A percentile compares a stretch with the other conserved stretches of the same genome.
Conservation (phyloP, 2,113 vertebrate species). For the Callocephalon fimbriatum region DNA sequence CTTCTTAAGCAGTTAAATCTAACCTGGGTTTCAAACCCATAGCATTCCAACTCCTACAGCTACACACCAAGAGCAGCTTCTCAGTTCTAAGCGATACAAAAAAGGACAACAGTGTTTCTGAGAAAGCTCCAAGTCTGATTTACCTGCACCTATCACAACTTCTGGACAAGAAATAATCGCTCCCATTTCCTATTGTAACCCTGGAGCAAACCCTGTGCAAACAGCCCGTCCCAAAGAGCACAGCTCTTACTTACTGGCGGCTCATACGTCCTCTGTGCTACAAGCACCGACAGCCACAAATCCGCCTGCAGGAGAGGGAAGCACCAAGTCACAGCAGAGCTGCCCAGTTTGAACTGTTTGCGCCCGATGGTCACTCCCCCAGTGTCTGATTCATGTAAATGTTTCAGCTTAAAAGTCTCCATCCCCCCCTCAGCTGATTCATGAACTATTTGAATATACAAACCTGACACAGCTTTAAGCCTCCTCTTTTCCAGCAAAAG, state of each 20-base stretch:
- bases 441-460: not conserved
- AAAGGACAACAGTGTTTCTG: not conserved
- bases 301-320: not conserved
- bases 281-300: not conserved
- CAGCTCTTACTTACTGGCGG: constrained; percentile 43
- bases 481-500: not conserved
- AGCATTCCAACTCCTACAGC: not conserved
- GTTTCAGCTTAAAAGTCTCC: constrained; percentile 67
- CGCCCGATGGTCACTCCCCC: constrained; percentile 3
- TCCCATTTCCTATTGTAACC: rapidly evolving
- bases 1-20: not conserved
- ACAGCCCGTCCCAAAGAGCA: not conserved
- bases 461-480: not conserved
- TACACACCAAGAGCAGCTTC: not conserved
- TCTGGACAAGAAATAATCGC: not conserved
- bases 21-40: not conserved
- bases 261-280: not conserved
- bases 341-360: not conserved
- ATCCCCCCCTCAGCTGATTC: not conserved
- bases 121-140: not conserved
- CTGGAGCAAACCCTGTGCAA: not conserved
- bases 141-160: not conserved
- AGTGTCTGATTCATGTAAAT: constrained; percentile 37
- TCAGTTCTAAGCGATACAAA: not conserved
- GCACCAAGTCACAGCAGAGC: not conserved